Conservation (phyloP, 2,888 invertebrate genomes). For the Drosophila merina region DNA sequence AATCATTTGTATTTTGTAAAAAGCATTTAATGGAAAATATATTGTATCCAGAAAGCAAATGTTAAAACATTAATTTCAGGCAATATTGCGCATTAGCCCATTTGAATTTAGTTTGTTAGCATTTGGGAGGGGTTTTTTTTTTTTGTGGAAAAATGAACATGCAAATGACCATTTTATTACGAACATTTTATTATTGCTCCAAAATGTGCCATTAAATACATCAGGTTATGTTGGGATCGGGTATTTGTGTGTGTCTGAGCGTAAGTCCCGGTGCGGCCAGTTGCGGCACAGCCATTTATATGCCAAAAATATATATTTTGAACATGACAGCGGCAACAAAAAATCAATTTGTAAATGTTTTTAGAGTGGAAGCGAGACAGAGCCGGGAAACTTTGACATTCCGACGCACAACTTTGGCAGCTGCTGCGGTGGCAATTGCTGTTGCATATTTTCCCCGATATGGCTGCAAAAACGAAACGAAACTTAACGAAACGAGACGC, state of each 20-base stretch:
- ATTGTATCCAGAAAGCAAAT: slow-evolving; percentile 52
- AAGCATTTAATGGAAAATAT: slow-evolving; percentile 34
- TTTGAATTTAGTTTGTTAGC: slow-evolving; percentile 46
- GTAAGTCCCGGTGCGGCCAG: slow-evolving; percentile 63
- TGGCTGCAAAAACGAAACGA: slow-evolving; percentile 29
- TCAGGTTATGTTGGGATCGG: slow-evolving; percentile 46
- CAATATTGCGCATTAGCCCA: slow-evolving; percentile 31
- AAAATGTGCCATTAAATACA: slow-evolving; percentile 64
- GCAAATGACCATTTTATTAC: slow-evolving; percentile 75
- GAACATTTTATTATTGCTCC: slow-evolving; percentile 71
- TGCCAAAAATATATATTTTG: slow-evolving; percentile 45
- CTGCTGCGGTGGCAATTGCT: slow-evolving; percentile 37
- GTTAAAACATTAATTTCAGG: slow-evolving; percentile 62
- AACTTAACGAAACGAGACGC: slow-evolving; percentile 7
- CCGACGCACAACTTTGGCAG: slow-evolving; percentile 55
- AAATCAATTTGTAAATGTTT: slow-evolving; percentile 79
- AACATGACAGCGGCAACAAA: slow-evolving; percentile 59
- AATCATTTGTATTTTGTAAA: slow-evolving; percentile 31
- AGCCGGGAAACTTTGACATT: slow-evolving; percentile 68
- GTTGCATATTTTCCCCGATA: slow-evolving; percentile 43
- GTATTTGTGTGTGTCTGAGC: slow-evolving; percentile 11
- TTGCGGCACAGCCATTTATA: slow-evolving; percentile 54
- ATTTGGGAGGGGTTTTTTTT: slow-evolving; percentile 36
- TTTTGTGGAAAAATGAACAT: slow-evolving; percentile 58
- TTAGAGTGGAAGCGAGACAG: slow-evolving; percentile 43